phyloP scores from a whole-genome alignment of 2,888 invertebrate species.

The Junonia oenone region DNA sequence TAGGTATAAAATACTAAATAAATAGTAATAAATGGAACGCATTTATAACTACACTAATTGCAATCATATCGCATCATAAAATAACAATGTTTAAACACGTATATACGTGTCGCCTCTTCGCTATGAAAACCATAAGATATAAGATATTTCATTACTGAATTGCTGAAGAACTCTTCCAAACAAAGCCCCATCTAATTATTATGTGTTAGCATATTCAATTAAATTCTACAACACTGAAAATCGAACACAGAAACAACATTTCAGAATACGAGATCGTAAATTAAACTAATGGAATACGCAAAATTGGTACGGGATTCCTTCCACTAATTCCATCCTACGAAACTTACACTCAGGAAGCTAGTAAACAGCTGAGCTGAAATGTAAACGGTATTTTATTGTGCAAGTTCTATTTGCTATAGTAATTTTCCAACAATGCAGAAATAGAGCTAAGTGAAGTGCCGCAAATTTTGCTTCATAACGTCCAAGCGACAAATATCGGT shows the following conservation, averaged over 20 bases:
- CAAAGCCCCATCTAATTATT: background rate
- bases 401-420: conserved; percentile 35
- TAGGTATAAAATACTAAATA: no score
- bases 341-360: conserved; percentile 40
- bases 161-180: background rate
- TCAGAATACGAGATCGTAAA: background rate
- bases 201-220: background rate
- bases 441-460: conserved; percentile 28
- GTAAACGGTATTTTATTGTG: conserved; percentile 56
- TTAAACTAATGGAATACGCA: background rate
- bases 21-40: background rate
- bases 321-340: conserved; percentile 39
- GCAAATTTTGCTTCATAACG: background rate
- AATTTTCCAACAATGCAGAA: conserved; percentile 24
- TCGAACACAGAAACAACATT: background rate
- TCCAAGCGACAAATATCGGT: no score
- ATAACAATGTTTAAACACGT: no score
- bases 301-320: conserved; percentile 39
- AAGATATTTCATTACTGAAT: background rate
- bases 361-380: conserved; percentile 54
- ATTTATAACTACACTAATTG: background rate
- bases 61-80: no score
- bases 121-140: no score
- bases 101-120: no score
- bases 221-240: background rate